These are phyloP conservation scores for Electrona antarctica DNA, from an alignment of 2,113 vertebrate species.

Conservation along the genomic window DNA sequence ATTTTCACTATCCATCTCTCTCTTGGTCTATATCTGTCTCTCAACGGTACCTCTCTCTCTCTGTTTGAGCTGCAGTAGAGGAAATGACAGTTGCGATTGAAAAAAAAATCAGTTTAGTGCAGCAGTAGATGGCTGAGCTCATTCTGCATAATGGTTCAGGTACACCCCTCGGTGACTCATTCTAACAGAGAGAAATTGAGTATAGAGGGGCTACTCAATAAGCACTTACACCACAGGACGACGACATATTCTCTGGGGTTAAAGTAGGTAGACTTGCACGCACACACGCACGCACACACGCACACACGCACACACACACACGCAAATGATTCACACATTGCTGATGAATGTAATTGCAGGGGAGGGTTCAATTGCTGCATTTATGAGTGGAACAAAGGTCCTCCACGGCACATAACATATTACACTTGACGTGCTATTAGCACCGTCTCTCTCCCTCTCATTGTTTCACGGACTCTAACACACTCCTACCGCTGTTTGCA, in stretches of 20 bases:
- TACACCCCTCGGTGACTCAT: conserved; percentile 57
- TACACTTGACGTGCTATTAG: conserved; percentile 57
- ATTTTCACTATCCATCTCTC: background rate
- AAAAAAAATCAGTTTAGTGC: conserved; percentile 58
- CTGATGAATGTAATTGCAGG: conserved; percentile 60
- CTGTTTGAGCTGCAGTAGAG: conserved; percentile 20
- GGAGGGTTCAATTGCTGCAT: conserved; percentile 54
- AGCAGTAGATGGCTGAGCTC: conserved; percentile 50
- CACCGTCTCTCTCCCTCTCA: conserved; percentile 20
- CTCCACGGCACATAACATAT: conserved; percentile 34
- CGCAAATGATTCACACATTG: conserved; percentile 41
- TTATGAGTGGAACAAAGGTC: conserved; percentile 52
- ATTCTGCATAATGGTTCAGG: conserved; percentile 62
- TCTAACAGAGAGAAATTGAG: conserved; percentile 36
- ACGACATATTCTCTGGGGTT: conserved; percentile 49
- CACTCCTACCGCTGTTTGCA: background rate
- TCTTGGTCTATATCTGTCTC: background rate
- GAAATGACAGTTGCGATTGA: conserved; percentile 43
- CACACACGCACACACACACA: conserved; percentile 14
- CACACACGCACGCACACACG: conserved; percentile 28
- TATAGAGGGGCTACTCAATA: conserved; percentile 54
- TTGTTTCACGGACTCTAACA: conserved; percentile 9
- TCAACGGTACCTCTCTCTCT: background rate
- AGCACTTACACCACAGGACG: conserved; percentile 50
- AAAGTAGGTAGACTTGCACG: conserved; percentile 62